Evolutionary conservation across 2,888 invertebrate species (phyloP), one percentile per base, ranked within the genome.

Genomic region (Hirtodrosophila cameraria): DNA sequence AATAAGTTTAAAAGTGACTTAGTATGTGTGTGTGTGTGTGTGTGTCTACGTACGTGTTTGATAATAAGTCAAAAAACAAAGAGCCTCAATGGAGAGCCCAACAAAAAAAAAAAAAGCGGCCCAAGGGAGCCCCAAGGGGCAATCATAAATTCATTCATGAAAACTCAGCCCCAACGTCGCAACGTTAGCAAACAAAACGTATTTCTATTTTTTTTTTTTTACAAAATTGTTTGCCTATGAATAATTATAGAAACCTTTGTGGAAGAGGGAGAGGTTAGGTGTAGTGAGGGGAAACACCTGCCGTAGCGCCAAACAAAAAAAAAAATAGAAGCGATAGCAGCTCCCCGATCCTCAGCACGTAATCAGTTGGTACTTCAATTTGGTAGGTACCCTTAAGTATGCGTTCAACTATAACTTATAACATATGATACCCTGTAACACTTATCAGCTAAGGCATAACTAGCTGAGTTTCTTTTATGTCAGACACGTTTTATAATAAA

Each of bases 61-160:
- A 63, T 59, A 67, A 67, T 72, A 72, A 67, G 55, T 72, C 49
- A 53, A 52, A 57, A 54, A 62, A 46, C 31, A 57, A 68, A 45
- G 27, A 35, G 46, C 42, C 45, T 12, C 46, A 46, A 42, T 23
- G 33, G 31, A 55, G 38, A 28, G 30, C 15, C 50, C n/a, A n/a
- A n/a, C n/a, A n/a, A n/a, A n/a, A n/a, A n/a, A n/a, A 30, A 18
- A 12, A 1, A 2, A 31, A 12, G 23, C n/a, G 23, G 54, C 25
- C 33, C 20, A 13, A 23, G 23, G 50, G 41, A 39, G 48, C 15
- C 25, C 36, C 38, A 12, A 53, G 65, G 41, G 46, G 54, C 75
- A 75, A 65, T 72, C 74, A 79, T 85, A 85, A 82, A 85, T 85
- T 82, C 81, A 82, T 82, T 82, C 79, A 85, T 84, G 71, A 78